phyloP scores from a whole-genome alignment of 2,113 vertebrate species.

The Physeter macrocephalus region DNA sequence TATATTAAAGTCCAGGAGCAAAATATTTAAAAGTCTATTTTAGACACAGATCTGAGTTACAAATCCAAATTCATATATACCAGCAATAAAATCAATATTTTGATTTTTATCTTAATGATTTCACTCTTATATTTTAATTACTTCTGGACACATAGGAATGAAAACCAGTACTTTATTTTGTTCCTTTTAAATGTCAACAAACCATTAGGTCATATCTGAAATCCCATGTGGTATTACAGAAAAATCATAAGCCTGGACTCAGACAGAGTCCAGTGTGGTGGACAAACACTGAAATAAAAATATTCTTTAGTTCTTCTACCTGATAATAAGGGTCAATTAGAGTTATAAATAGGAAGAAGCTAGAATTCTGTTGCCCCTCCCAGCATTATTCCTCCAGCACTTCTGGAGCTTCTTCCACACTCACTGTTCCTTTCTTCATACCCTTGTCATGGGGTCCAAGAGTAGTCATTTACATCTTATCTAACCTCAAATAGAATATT shows the following conservation, averaged over 20 bases:
- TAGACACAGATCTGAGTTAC: background rate
- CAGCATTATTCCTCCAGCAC: background rate
- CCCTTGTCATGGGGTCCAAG: background rate
- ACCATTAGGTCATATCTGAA: background rate
- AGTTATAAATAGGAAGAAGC: background rate
- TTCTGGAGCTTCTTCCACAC: background rate
- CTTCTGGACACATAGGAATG: background rate
- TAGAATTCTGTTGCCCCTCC: too few species aligned
- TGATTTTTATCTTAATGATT: background rate
- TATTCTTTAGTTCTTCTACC: background rate
- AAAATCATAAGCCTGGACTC: background rate
- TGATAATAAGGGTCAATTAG: background rate
- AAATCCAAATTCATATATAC: background rate
- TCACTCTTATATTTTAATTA: background rate
- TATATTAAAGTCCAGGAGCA: background rate
- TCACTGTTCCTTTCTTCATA: fast-evolving
- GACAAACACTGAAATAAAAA: background rate
- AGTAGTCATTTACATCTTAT: background rate
- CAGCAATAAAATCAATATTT: background rate
- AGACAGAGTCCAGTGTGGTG: background rate
- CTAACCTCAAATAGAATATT: background rate
- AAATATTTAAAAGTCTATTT: background rate
- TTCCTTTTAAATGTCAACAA: background rate
- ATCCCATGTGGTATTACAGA: background rate
- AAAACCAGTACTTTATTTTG: background rate